These are phyloP conservation scores for Rostratula benghalensis DNA, from an alignment of 2,113 vertebrate species.

Conservation along the genomic window DNA sequence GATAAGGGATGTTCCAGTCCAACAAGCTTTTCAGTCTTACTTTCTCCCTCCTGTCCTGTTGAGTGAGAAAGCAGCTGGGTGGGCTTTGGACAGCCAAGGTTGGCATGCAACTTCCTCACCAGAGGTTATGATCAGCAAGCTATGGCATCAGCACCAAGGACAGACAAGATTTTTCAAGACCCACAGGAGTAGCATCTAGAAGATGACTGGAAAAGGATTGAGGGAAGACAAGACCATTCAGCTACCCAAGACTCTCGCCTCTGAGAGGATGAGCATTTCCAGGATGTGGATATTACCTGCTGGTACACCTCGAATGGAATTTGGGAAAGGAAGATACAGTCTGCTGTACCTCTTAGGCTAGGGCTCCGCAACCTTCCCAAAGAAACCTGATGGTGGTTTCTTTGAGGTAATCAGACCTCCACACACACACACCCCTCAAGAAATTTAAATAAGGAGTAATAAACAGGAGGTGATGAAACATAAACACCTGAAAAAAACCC, in stretches of 20 bases:
- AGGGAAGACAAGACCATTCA: not conserved
- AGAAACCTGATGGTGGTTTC: not conserved
- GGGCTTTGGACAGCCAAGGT: not conserved
- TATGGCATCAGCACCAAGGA: not conserved
- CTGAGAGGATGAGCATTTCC: not conserved
- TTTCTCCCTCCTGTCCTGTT: too few relatives aligned
- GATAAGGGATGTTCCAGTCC: not conserved
- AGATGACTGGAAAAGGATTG: not conserved
- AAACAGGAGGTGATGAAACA: not conserved
- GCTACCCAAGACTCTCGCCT: fast-evolving
- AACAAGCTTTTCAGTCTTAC: not conserved
- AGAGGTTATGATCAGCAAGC: not conserved
- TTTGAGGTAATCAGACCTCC: not conserved
- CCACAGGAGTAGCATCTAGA: not conserved
- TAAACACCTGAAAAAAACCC: not conserved
- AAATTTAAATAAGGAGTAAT: not conserved
- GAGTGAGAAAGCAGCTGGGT: not conserved
- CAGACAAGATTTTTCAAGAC: not conserved
- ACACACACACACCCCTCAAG: not conserved
- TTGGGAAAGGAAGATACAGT: not conserved
- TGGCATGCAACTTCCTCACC: not conserved
- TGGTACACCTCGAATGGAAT: not conserved
- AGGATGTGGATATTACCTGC: not conserved
- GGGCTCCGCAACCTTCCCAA: not conserved
- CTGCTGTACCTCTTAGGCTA: not conserved